Percentiles rank a stretch among this genome's conserved stretches.
Evolutionary conservation across 64 coral and sea anemone species (phyloP).

Genomic region (Astreopora myriophthalma): DNA sequence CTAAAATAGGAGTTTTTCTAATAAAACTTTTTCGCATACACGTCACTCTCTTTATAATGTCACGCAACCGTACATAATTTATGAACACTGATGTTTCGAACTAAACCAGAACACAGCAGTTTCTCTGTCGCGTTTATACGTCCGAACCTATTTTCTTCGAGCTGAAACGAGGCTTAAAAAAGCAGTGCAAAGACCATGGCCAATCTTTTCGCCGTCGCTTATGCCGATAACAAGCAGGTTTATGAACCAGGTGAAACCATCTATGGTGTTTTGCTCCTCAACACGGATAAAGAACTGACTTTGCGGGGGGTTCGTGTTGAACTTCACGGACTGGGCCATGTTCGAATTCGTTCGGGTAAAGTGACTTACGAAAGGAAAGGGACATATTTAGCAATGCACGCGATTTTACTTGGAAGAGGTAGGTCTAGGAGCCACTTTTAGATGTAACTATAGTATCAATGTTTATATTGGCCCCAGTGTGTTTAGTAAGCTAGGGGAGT

Average conservation of each 20-base stretch:
- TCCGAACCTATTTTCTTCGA: no score
- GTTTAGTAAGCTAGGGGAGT: no score
- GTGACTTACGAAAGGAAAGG: constrained; percentile 2
- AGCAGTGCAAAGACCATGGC: background rate
- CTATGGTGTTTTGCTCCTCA: background rate
- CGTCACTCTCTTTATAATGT: background rate
- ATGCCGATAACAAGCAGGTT: constrained; percentile 16
- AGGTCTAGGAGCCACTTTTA: background rate
- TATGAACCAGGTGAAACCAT: constrained; percentile 19
- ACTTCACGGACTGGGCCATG: background rate
- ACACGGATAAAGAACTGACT: constrained; percentile 7
- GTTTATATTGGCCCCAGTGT: no score
- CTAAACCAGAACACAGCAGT: no score
- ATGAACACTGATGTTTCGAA: no score
- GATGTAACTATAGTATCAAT: background rate
- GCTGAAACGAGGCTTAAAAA: background rate
- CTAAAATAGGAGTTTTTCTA: no score
- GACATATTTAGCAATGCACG: background rate
- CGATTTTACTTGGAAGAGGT: constrained; percentile 28
- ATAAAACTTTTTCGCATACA: no score
- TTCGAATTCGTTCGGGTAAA: constrained; percentile 39
- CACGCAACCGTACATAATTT: background rate
- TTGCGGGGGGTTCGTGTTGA: constrained; percentile 13
- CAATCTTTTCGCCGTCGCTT: constrained; percentile 13
- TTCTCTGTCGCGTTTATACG: no score